Base-by-base conservation (phyloP, 1,140 invertebrate species). In the Druon quercuslanigerum region DNA sequence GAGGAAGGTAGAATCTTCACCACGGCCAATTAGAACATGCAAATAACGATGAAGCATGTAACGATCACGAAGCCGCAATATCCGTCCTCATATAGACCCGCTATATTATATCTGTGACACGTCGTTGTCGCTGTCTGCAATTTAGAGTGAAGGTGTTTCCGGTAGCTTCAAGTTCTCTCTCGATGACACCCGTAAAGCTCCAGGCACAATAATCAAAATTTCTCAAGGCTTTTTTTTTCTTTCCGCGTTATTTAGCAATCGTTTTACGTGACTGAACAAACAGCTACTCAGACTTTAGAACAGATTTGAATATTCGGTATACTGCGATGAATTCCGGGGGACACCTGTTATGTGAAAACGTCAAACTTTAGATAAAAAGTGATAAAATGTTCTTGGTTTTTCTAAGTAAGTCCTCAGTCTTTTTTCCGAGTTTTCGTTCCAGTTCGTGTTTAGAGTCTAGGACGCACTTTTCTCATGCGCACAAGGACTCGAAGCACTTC, bases 1-100 rank as follows among this genome's bases (percentile, higher is more conserved):
- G 40, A 46, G 40, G 40, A 46, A 46, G 40, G 9, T 46, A 46
- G 40, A 54, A 19, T 33, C 16, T 66, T 33, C 16, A 33, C 25
- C 33, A 16, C 11, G 56, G 20, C 40, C 40, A 46, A 46, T 46
- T 46, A 46, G 40, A 46, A 46, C 40, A 46, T 46, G 40, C 40
- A 46, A 33, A 33, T 33, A 33, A 33, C 77, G 73, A 79, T 74
- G 78, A 79, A 76, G 71, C 75, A 73, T 40, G 19, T 70, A 80
- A 73, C 71, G 78, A 72, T 73, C 73, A 51, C 71, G 56, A 50
- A 19, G 57, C 11, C 40, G 56, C 56, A 51, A 74, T 76, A 71
- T 79, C 74, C 78, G 78, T 71, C 52, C 56, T 71, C 72, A 52
- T 66, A 14, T 54, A 33, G 51, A 56, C 71, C 73, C 52, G 73